These are phyloP conservation scores for Centroberyx gerrardi DNA, from an alignment of 2,797 vertebrate genomes.

Conservation along the genomic window DNA sequence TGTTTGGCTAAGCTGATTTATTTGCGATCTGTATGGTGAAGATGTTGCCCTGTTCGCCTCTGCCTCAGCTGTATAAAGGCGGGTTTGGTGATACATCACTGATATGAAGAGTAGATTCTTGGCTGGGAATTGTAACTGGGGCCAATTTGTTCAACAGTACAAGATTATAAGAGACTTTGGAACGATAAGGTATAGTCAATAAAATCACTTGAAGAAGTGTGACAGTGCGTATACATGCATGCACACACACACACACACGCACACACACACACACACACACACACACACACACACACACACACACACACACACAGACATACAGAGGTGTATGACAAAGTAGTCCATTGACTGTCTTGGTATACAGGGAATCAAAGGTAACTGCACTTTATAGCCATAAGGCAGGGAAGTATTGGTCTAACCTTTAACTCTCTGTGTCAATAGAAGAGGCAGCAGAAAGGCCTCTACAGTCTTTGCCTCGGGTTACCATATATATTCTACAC, in stretches of 20 bases:
- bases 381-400: not conserved
- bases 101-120: too few relatives aligned
- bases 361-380: slow-evolving; percentile 9
- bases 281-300: not conserved
- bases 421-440: not conserved
- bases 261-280: slow-evolving; percentile 10
- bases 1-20: too few relatives aligned
- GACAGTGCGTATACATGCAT: not conserved
- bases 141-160: not conserved
- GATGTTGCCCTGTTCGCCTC: too few relatives aligned
- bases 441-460: not conserved
- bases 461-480: not conserved
- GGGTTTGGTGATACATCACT: too few relatives aligned
- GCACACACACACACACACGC: not conserved
- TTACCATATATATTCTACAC: slow-evolving; percentile 7
- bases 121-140: too few relatives aligned
- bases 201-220: not conserved
- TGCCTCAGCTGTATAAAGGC: too few relatives aligned
- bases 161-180: not conserved
- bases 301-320: not conserved
- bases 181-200: not conserved
- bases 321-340: not conserved
- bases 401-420: slow-evolving; percentile 4
- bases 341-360: not conserved
- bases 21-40: too few relatives aligned